Percentiles rank a stretch among this genome's conserved stretches.
These are phyloP conservation scores for Probaryconus sp. DNA, from an alignment of 1,140 invertebrate species.

Conservation along the genomic window DNA sequence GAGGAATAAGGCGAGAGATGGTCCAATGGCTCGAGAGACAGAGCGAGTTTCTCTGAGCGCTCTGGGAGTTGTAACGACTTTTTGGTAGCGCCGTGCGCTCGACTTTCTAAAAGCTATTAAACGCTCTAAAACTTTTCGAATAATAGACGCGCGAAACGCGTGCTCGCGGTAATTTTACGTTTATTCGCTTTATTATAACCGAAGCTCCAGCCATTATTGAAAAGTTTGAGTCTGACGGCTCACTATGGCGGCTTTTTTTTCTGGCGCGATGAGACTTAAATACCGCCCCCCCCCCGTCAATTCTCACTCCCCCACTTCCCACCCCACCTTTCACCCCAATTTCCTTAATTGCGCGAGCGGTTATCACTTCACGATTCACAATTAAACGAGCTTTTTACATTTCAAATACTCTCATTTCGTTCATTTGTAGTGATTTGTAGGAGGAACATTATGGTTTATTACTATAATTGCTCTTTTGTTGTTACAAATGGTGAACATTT, in stretches of 20 bases:
- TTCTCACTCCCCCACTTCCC: no score
- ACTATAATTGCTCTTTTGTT: constrained; percentile 26
- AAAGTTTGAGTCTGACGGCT: constrained; percentile 67
- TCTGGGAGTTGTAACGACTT: constrained; percentile 73
- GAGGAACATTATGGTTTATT: constrained; percentile 17
- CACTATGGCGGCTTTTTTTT: constrained; percentile 48
- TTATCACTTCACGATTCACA: constrained; percentile 43
- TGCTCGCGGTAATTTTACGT: constrained; percentile 70
- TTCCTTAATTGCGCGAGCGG: constrained; percentile 50
- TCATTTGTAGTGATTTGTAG: constrained; percentile 18
- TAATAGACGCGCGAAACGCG: constrained; percentile 68
- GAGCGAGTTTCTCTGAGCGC: constrained; percentile 61
- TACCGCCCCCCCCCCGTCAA: constrained; percentile 15
- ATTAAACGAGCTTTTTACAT: constrained; percentile 33
- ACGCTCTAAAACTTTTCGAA: constrained; percentile 72
- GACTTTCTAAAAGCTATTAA: constrained; percentile 72
- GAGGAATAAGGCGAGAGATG: constrained; percentile 43
- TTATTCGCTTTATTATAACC: constrained; percentile 72
- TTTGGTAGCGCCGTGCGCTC: constrained; percentile 67
- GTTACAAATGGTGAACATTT: constrained; percentile 6
- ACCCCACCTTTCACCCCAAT: constrained; percentile 5
- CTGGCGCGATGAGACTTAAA: constrained; percentile 29
- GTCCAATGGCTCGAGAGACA: constrained; percentile 50
- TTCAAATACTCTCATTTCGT: constrained; percentile 17
- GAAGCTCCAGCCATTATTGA: constrained; percentile 69